Evolutionary conservation across 1,140 invertebrate genomes (phyloP), one percentile per base, ranked within the genome.

Genomic region (Drosophila simulans): DNA sequence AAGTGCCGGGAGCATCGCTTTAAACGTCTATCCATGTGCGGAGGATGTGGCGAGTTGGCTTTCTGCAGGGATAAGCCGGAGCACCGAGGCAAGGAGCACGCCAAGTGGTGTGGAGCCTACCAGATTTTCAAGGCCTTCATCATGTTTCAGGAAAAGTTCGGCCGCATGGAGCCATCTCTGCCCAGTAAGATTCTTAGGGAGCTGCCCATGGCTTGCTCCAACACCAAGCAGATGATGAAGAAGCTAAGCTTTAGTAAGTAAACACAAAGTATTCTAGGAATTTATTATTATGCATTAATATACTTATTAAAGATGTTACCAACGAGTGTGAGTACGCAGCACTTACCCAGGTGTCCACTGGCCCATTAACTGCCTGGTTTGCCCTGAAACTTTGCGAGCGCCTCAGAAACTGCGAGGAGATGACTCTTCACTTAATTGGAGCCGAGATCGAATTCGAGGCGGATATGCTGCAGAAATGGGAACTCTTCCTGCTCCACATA

Each of bases 361-460:
- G 94, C 5, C 95, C 95, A 0, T 82, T 96, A 3, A 96, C 95
- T 0, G 92, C 94, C 2, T 93, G 95, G 8, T 95, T 94, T 80
- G 93, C 94, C 4, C 82, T 94, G 37, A 95, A 95, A 69, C 91
- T 91, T 70, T 86, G 63, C 88, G 51, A 88, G 60, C 75, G 92
- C 15, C 56, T 83, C 45, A 88, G 89, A 80, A 77, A 90, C 51
- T 56, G 25, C 4, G 57, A 82, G 72, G 34, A 69, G 76, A 57
- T 69, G 17, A 91, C 60, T 34, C 71, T 70, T 31, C 92, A 92
- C 48, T 56, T 92, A 22, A 90, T 92, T 27, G 91, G 95, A 0
- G 95, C 95, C 0, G 96, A 96, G 79, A 93, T 95, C 17, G 95
- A 95, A 40, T 96, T 95, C 69, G 96, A 96, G 89, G 95, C 95